phyloP scores from a whole-genome alignment of 1,140 invertebrate genomes.

The Calephelis virginiensis region DNA sequence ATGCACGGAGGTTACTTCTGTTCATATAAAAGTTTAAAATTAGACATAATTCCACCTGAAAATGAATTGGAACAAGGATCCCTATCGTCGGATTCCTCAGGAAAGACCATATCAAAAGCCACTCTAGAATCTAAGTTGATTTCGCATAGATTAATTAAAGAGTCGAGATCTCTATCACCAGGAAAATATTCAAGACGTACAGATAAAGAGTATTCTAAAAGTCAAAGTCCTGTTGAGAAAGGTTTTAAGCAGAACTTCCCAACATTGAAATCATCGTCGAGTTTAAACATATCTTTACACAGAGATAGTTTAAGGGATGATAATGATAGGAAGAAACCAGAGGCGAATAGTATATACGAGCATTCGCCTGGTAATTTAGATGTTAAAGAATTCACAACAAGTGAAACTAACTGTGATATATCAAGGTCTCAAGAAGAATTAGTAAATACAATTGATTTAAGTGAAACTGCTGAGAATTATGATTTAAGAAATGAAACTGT shows the following conservation, averaged over 20 bases:
- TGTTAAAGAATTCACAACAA: constrained; percentile 60
- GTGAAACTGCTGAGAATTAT: constrained; percentile 73
- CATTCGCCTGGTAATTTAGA: constrained; percentile 71
- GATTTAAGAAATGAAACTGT: constrained; percentile 63
- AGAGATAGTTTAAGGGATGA: constrained; percentile 42
- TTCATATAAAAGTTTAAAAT: constrained; percentile 80
- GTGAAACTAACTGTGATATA: constrained; percentile 60
- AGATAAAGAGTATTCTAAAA: constrained; percentile 71
- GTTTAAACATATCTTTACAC: constrained; percentile 50
- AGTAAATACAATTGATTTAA: constrained; percentile 68
- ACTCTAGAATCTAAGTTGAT: constrained; percentile 2
- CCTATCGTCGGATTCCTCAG: constrained; percentile 61
- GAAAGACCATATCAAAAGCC: constrained; percentile 34
- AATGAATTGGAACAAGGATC: constrained; percentile 66
- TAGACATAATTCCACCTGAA: constrained; percentile 68
- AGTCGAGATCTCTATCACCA: constrained; percentile 66
- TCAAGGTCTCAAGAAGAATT: constrained; percentile 62
- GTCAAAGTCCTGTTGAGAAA: constrained; percentile 65
- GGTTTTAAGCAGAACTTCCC: constrained; percentile 66
- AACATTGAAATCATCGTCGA: constrained; percentile 49
- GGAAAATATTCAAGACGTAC: constrained; percentile 51
- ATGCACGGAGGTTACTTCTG: constrained; percentile 93
- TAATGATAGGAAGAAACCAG: constrained; percentile 42
- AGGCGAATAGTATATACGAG: constrained; percentile 67
- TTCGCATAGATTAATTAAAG: constrained; percentile 46